Conservation (phyloP, 2,113 vertebrate genomes). For the Chionis minor region DNA sequence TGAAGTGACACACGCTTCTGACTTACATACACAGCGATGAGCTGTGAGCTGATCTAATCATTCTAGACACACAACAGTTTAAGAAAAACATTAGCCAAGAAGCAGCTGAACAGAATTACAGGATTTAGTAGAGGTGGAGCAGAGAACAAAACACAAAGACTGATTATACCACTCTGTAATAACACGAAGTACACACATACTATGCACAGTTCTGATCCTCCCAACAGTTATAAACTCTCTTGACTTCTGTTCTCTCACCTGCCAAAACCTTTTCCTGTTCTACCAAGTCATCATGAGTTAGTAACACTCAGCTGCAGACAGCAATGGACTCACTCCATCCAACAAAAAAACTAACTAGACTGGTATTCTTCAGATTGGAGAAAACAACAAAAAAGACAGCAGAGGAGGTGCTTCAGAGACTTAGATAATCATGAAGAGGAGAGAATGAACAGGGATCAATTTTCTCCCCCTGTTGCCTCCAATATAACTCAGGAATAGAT, state of each 20-base stretch:
- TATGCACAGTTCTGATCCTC: not conserved
- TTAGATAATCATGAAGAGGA: not conserved
- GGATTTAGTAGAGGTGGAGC: not conserved
- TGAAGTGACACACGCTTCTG: not conserved
- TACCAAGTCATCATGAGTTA: not conserved
- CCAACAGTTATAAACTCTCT: not conserved
- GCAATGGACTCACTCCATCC: not conserved
- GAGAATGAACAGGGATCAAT: not conserved
- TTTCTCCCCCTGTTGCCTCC: not conserved
- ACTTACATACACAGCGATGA: not conserved
- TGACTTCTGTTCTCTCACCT: not conserved
- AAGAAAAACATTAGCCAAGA: not conserved
- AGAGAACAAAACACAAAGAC: not conserved
- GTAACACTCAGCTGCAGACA: not conserved
- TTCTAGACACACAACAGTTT: not conserved
- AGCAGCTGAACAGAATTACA: not conserved
- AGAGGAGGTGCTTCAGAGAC: not conserved
- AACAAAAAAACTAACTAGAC: not conserved
- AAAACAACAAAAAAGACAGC: too few species aligned
- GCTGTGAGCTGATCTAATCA: not conserved
- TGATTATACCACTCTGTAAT: not conserved
- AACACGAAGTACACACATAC: not conserved
- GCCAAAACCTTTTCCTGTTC: not conserved
- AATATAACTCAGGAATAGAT: not conserved
- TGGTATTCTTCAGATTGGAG: not conserved